Conservation (phyloP, 2,888 invertebrate species). For the Ypsolopha sequella region DNA sequence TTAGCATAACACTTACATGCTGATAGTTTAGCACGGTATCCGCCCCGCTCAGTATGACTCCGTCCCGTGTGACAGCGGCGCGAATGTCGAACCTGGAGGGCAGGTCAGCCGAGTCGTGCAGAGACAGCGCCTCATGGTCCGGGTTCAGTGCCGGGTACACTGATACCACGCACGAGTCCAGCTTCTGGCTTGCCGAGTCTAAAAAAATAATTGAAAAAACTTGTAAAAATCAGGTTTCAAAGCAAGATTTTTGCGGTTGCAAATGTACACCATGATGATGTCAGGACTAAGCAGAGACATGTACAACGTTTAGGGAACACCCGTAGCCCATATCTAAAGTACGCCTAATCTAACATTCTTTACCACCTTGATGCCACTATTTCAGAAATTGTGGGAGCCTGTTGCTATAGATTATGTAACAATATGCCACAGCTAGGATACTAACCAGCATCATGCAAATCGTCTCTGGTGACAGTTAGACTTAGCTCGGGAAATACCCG, state of each 20-base stretch:
- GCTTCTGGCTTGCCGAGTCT: constrained; percentile 37
- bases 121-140: constrained; percentile 90
- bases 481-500: constrained; percentile 73
- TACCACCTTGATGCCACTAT: no score
- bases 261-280: no score
- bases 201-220: no score
- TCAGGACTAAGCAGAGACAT: no score
- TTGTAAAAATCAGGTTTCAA: no score
- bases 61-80: constrained; percentile 92
- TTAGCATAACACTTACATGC: constrained; percentile 53
- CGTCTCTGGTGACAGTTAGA: constrained; percentile 69
- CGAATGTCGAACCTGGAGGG: constrained; percentile 81
- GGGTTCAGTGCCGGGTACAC: constrained; percentile 96
- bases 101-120: constrained; percentile 77
- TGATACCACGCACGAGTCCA: constrained; percentile 94
- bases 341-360: no score
- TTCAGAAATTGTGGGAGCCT: no score
- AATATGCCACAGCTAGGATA: no score
- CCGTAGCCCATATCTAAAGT: no score
- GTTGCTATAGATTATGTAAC: no score
- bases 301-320: no score
- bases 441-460: constrained; percentile 1
- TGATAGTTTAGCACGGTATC: constrained; percentile 85
- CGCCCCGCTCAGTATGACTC: constrained; percentile 84
- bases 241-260: no score